phyloP scores from a whole-genome alignment of 2,888 invertebrate genomes.

The Silvanus unidentatus region DNA sequence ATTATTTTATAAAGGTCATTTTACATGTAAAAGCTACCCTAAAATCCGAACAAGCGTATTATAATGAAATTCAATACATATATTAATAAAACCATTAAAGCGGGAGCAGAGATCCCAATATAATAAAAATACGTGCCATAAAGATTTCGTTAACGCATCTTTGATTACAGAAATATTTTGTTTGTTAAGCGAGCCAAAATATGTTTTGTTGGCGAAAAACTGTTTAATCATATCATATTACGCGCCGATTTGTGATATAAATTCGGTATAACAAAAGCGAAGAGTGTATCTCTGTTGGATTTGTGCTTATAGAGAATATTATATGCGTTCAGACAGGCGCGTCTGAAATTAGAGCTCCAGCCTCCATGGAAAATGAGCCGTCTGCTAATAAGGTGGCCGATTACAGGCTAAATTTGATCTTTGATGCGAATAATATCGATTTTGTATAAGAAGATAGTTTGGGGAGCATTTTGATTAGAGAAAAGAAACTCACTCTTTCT shows the following conservation, averaged over 20 bases:
- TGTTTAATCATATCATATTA: slow-evolving; percentile 28
- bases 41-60: too few species aligned
- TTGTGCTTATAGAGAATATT: slow-evolving; percentile 15
- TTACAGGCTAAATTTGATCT: slow-evolving; percentile 42
- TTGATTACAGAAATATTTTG: slow-evolving; percentile 23
- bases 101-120: background rate
- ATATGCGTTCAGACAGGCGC: slow-evolving; percentile 30
- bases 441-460: too few species aligned
- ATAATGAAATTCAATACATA: too few species aligned
- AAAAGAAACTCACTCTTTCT: too few species aligned
- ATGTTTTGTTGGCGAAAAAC: slow-evolving; percentile 28
- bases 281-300: slow-evolving; percentile 33
- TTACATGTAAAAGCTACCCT: too few species aligned
- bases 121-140: slow-evolving; percentile 21
- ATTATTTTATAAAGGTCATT: too few species aligned
- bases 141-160: slow-evolving; percentile 31
- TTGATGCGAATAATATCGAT: slow-evolving; percentile 38
- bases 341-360: slow-evolving; percentile 37
- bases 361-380: slow-evolving; percentile 39
- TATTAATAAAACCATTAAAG: slow-evolving; percentile 3
- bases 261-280: slow-evolving; percentile 39
- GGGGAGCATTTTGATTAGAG: too few species aligned
- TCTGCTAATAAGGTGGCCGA: slow-evolving; percentile 43
- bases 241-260: slow-evolving; percentile 27
- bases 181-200: slow-evolving; percentile 24